phyloP scores from a whole-genome alignment of 1,140 invertebrate genomes.

The Drosophila yakuba region DNA sequence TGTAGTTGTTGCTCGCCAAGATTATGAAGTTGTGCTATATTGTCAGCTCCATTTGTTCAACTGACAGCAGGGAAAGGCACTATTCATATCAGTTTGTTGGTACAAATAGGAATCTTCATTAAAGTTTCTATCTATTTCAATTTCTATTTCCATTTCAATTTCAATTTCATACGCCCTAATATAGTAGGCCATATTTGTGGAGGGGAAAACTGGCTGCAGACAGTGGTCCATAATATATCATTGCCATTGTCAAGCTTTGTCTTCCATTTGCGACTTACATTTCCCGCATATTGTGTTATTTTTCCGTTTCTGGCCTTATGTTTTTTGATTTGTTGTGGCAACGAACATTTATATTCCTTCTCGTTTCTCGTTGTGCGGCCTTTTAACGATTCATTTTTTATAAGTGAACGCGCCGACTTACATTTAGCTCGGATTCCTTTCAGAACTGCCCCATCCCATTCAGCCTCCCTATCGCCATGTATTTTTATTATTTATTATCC shows the following conservation, averaged over 20 bases:
- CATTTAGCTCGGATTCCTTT: slow-evolving; percentile 60
- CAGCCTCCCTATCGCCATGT: slow-evolving; percentile 48
- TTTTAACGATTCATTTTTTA: slow-evolving; percentile 83
- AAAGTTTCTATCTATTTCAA: slow-evolving; percentile 74
- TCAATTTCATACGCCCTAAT: slow-evolving; percentile 28
- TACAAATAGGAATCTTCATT: slow-evolving; percentile 37
- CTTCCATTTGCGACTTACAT: slow-evolving; percentile 57
- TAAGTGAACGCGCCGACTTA: slow-evolving; percentile 53
- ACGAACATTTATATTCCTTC: slow-evolving; percentile 78
- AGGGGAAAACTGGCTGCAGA: background rate
- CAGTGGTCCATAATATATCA: slow-evolving; percentile 63
- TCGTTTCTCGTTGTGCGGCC: slow-evolving; percentile 57
- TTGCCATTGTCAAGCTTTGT: slow-evolving; percentile 61
- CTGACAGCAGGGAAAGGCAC: slow-evolving; percentile 16
- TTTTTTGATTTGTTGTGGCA: slow-evolving; percentile 73
- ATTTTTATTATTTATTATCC: slow-evolving; percentile 84
- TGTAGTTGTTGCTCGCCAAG: slow-evolving; percentile 39
- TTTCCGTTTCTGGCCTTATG: slow-evolving; percentile 43
- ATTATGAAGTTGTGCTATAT: slow-evolving; percentile 70
- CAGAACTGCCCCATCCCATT: slow-evolving; percentile 7
- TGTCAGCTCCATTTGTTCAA: slow-evolving; percentile 63
- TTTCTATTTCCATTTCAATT: slow-evolving; percentile 16
- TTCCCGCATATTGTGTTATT: slow-evolving; percentile 55
- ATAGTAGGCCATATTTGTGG: too few relatives aligned
- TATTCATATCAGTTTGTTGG: slow-evolving; percentile 61